Base-by-base conservation (phyloP, 1,140 invertebrate species). In the Drosophila pallidifrons region DNA sequence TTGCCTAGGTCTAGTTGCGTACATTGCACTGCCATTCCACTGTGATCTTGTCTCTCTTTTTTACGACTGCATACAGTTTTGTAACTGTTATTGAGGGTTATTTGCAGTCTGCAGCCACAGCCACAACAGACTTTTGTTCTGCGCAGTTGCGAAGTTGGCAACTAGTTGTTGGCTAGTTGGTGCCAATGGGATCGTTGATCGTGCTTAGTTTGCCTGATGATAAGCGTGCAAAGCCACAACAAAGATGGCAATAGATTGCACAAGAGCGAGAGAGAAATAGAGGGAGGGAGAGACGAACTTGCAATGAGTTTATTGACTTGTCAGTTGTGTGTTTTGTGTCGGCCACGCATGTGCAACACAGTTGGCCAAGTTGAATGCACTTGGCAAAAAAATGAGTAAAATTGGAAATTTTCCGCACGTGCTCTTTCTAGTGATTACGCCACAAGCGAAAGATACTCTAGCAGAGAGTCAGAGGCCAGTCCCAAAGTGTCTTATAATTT, bases 51-150 rank as follows among this genome's bases (percentile, higher is more conserved):
- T 60, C 63, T 66, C 47, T 59, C 51, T 65, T 65, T 65, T 86
- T 73, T 82, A 77, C 76, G 77, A 82, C 81, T 78, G 81, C 85
- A 78, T 87, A 91, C 87, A 91, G 87, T 91, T 91, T 91, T 91
- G 87, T 91, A 91, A 91, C 87, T 87, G 87, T 91, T 87, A 79
- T 87, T 89, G 81, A 89, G 85, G 85, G 85, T 79, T 89, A 89
- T 89, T 81, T 70, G 83, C 83, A 87, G 73, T 77, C 20, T 38
- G 35, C 35, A 38, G 35, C 35, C 58, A 32, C 47, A 59, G 68
- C 6, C 7, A 1, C 8, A 38, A 4, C 20, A 25, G 46, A 38
- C 16, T 10, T 41, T 72, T 68, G 35, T 80, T 67, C 68, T 64
- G 57, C 38, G 28, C 59, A 71, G 65, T 74, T 38, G 38, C 15